Evolutionary conservation across 2,888 invertebrate genomes (phyloP).

Genomic region (Phytoseiulus persimilis): DNA sequence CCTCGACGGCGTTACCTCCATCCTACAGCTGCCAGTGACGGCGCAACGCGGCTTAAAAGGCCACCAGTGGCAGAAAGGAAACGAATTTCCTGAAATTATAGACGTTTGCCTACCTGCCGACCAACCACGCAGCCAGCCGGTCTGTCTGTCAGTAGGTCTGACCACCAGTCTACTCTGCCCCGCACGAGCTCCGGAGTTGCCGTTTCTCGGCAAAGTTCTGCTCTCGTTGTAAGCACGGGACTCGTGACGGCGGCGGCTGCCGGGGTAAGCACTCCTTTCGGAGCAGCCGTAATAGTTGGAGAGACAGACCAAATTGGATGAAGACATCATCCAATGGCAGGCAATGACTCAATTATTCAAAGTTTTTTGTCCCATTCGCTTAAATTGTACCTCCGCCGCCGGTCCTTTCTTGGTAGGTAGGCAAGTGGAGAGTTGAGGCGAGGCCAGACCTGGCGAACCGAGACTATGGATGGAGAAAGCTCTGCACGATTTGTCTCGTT

Average conservation of each 20-base stretch:
- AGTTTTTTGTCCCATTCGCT: constrained; percentile 29
- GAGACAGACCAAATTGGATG: constrained; percentile 31
- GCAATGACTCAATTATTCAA: constrained; percentile 39
- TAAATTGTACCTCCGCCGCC: constrained; percentile 27
- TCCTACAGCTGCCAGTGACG: not conserved
- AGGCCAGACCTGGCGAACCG: not conserved
- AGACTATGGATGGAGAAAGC: not conserved
- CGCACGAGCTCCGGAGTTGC: not conserved
- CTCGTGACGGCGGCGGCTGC: not conserved
- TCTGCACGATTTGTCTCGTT: not conserved
- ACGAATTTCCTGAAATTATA: constrained; percentile 5
- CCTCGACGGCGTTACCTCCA: not conserved
- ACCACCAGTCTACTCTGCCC: not conserved
- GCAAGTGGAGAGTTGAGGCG: not conserved
- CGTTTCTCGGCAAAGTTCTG: not conserved
- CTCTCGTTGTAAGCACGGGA: not conserved
- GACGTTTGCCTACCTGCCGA: not conserved
- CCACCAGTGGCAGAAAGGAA: not conserved
- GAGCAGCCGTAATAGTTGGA: not conserved
- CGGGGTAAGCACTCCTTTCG: not conserved
- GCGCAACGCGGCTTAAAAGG: not conserved
- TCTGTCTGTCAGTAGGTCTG: not conserved
- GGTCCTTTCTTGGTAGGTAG: not conserved
- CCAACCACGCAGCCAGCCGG: not conserved
- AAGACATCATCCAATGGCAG: constrained; percentile 16